Base-by-base conservation (phyloP, 92 coral and sea anemone species). In the Phenganax marumi region DNA sequence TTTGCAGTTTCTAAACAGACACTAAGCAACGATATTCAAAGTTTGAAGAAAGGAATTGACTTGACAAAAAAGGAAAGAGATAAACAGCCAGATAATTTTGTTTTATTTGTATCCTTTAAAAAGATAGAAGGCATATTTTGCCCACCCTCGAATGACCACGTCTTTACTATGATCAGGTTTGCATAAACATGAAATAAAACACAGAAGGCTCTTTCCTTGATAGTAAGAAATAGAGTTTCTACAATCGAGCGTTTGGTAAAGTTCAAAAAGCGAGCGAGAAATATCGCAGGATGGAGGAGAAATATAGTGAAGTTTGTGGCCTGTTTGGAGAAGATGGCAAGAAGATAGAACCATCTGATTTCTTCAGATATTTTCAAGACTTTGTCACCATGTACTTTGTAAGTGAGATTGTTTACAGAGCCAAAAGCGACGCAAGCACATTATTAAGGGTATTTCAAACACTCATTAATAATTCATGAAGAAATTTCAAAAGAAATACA, bases 21-120 rank as follows among this genome's bases (percentile, higher is more conserved):
- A n/a, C 87, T 95, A 47, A 97, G 91, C 50, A 93, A 95, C 18
- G 98, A 95, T 63, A 97, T 95, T 10, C 98, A 95, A 70, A 97
- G 98, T 66, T 86, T 95, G 62, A 87, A 97, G 75, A 95, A 95
- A 84, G 98, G 98, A 48, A 86, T 95, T 83, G 98, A 95, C 83
- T 81, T 95, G 83, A 88, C 97, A 16, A 95, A 92, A 78, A 75
- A 97, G 1, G 98, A 95, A 87, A 91, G 93, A 76, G 98, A 95
- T 81, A 95, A 92, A 77, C 98, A 95, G 63, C 91, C 98, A 46
- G 90, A 92, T 57, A 95, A 91, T 86, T 95, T 90, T 80, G 87
- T 95, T 70, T 88, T 95, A 49, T 95, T 89, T 83, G 98, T 95
- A 95, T 95, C 98, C 90, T 95, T 90, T 89, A 49, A 19, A 21